Percentiles rank a stretch among this genome's conserved stretches.
These are phyloP conservation scores for Nestor notabilis DNA, from an alignment of 2,113 vertebrate species.

Conservation along the genomic window DNA sequence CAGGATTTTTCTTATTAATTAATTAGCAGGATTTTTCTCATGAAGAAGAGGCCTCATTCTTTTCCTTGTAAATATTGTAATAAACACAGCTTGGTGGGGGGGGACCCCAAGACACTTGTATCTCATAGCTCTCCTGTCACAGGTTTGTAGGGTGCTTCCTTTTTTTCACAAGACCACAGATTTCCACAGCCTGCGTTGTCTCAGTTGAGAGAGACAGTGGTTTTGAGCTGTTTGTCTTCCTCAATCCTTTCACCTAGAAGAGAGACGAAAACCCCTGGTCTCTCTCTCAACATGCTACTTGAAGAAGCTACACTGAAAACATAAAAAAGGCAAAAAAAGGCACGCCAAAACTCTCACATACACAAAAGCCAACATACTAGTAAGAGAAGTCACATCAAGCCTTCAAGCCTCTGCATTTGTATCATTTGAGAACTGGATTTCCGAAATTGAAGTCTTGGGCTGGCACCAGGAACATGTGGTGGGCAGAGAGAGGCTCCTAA, in stretches of 20 bases:
- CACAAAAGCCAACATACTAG: not conserved
- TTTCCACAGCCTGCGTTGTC: not conserved
- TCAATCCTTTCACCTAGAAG: not conserved
- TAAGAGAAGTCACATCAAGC: not conserved
- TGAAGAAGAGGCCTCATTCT: not conserved
- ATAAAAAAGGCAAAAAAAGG: too few relatives aligned
- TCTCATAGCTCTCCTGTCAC: not conserved
- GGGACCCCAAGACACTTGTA: not conserved
- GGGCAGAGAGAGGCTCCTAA: not conserved
- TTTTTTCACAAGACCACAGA: not conserved
- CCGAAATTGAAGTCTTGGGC: not conserved
- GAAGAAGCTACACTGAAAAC: not conserved
- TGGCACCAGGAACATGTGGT: accelerated
- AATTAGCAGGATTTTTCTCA: not conserved
- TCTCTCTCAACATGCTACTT: not conserved
- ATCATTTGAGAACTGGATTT: not conserved
- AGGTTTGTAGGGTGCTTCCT: not conserved
- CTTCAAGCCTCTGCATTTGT: not conserved
- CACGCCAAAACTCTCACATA: not conserved
- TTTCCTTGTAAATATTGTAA: not conserved
- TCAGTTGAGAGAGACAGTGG: not conserved
- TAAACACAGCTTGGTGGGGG: not conserved
- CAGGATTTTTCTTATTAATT: not conserved
- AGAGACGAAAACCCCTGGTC: not conserved
- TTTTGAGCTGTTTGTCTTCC: not conserved